These are phyloP conservation scores for Drosophila burlai DNA, from an alignment of 1,140 invertebrate genomes.

Conservation along the genomic window DNA sequence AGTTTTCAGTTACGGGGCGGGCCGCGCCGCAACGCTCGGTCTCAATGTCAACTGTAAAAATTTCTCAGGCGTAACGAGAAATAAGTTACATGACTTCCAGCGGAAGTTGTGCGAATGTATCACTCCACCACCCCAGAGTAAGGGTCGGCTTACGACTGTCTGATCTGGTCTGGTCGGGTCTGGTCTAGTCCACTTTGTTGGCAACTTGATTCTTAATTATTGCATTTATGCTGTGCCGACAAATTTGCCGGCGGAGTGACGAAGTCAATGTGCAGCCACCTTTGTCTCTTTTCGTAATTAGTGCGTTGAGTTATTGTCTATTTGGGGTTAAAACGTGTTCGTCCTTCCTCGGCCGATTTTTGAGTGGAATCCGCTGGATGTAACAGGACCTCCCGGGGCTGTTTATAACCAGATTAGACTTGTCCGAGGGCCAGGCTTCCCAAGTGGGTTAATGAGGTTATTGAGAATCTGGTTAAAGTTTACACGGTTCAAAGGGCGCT, in stretches of 20 bases:
- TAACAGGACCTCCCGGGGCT: constrained; percentile 45
- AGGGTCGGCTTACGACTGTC: constrained; percentile 47
- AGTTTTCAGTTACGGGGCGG: constrained; percentile 71
- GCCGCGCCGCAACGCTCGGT: constrained; percentile 49
- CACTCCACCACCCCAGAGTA: constrained; percentile 22
- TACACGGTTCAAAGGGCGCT: constrained; percentile 26
- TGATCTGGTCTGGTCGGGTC: constrained; percentile 18
- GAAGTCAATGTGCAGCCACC: constrained; percentile 76
- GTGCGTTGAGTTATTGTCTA: constrained; percentile 71
- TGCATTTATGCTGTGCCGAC: constrained; percentile 79
- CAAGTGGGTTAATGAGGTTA: constrained; percentile 63
- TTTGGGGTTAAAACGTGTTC: constrained; percentile 71
- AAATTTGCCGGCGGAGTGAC: constrained; percentile 66
- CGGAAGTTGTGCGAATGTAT: constrained; percentile 60
- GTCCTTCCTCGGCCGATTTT: constrained; percentile 37
- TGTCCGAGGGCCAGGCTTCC: constrained; percentile 27
- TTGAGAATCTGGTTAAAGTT: constrained; percentile 28
- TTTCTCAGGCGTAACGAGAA: constrained; percentile 82
- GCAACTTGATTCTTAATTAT: constrained; percentile 82
- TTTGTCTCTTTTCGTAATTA: constrained; percentile 74
- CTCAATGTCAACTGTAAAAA: constrained; percentile 79
- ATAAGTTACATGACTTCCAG: constrained; percentile 80
- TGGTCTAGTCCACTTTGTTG: constrained; percentile 52
- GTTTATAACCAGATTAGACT: constrained; percentile 44
- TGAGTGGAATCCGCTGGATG: constrained; percentile 14